A percentile compares a stretch with the other conserved stretches of the same genome.
These are phyloP conservation scores for Atta texana DNA, from an alignment of 1,140 invertebrate genomes.

Conservation along the genomic window DNA sequence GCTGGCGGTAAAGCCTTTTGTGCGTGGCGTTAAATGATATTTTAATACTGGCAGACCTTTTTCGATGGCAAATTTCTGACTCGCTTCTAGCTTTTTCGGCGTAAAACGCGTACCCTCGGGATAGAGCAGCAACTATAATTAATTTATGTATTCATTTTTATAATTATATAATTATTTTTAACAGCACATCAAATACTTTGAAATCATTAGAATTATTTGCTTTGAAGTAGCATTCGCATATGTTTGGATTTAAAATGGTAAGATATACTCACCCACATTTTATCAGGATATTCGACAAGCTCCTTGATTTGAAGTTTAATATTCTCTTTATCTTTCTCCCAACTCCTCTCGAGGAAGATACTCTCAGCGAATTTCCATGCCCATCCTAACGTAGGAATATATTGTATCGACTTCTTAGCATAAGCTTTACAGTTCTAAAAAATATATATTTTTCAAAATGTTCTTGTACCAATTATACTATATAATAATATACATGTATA, in stretches of 20 bases:
- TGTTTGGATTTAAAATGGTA: constrained; percentile 7
- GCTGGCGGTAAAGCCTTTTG: constrained; percentile 95
- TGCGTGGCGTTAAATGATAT: constrained; percentile 96
- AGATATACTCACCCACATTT: constrained; percentile 91
- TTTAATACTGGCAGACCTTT: constrained; percentile 94
- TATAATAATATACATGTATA: background rate
- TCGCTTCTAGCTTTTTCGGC: constrained; percentile 93
- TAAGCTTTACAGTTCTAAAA: constrained; percentile 97
- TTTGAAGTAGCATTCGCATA: background rate
- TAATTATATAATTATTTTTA: background rate
- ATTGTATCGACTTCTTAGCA: constrained; percentile 96
- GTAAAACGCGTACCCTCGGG: constrained; percentile 98
- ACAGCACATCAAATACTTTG: constrained; percentile 44
- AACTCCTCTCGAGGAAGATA: constrained; percentile 96
- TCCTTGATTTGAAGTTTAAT: constrained; percentile 93
- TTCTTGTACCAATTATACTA: background rate
- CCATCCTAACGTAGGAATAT: constrained; percentile 98
- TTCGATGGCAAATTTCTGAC: constrained; percentile 94
- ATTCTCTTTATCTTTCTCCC: constrained; percentile 94
- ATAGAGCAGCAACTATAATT: constrained; percentile 94
- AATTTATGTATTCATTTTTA: constrained; percentile 11
- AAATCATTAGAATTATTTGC: constrained; percentile 25
- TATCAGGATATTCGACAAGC: constrained; percentile 94
- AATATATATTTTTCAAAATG: constrained; percentile 10
- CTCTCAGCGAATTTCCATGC: constrained; percentile 97